phyloP scores from a whole-genome alignment of 2,113 vertebrate genomes.

The Pelodiscus sinensis region DNA sequence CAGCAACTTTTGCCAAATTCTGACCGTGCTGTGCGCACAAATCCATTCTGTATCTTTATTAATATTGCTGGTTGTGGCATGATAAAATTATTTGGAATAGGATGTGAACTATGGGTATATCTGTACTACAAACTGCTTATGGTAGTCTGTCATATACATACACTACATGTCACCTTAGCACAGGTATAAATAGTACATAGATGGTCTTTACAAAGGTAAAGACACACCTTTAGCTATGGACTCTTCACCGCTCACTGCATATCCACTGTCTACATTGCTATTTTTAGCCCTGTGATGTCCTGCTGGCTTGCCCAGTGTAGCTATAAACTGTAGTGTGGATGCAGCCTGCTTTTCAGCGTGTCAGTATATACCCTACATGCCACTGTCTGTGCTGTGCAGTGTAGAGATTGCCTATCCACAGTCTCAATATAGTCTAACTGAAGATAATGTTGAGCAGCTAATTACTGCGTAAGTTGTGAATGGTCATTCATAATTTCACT shows the following conservation, averaged over 20 bases:
- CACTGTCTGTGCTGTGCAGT: not conserved
- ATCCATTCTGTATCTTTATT: not conserved
- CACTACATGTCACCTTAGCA: not conserved
- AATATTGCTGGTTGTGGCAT: not conserved
- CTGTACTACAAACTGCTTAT: too few species aligned
- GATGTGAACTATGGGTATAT: not conserved
- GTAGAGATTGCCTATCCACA: not conserved
- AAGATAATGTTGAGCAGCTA: not conserved
- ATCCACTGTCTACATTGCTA: not conserved
- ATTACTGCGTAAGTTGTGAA: not conserved
- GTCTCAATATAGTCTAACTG: not conserved
- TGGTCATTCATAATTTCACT: not conserved
- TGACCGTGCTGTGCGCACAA: fast-evolving
- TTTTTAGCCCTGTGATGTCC: not conserved
- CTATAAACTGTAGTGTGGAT: not conserved
- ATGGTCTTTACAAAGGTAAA: not conserved
- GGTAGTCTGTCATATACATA: not conserved
- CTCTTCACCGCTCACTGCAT: not conserved
- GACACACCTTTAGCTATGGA: too few species aligned
- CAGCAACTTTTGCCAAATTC: not conserved
- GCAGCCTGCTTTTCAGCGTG: not conserved
- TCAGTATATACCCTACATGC: not conserved
- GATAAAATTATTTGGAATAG: not conserved
- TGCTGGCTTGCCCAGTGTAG: not conserved
- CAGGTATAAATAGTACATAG: not conserved